Conservation (phyloP, 2,888 invertebrate genomes). For the Zaprionus bogoriensis region DNA sequence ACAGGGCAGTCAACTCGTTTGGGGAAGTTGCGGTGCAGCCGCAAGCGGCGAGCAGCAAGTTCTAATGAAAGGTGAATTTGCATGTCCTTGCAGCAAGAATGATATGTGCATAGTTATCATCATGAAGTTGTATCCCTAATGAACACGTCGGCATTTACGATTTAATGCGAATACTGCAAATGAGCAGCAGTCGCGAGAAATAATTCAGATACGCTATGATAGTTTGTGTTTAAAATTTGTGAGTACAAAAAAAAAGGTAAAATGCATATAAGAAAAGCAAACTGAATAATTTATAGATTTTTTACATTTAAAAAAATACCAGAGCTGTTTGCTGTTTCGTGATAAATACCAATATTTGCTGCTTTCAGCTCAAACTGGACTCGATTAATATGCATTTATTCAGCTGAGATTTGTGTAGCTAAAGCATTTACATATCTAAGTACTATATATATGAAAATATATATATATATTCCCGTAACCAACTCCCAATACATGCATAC, state of each 20-base stretch:
- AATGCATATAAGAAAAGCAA: background rate
- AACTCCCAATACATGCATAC: background rate
- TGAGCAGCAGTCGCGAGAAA: background rate
- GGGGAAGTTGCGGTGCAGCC: slow-evolving; percentile 39
- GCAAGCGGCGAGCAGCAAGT: slow-evolving; percentile 17
- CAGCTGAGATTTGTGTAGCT: slow-evolving; percentile 18
- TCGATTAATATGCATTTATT: background rate
- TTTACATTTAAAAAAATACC: too few relatives aligned
- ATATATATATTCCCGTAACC: too few relatives aligned
- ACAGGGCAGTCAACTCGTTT: slow-evolving; percentile 64
- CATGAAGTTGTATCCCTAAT: slow-evolving; percentile 28
- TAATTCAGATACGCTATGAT: background rate
- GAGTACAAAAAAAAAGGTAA: background rate
- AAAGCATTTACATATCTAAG: slow-evolving; percentile 24
- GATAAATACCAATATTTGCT: background rate
- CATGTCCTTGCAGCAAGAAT: slow-evolving; percentile 42
- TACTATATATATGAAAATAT: too few relatives aligned
- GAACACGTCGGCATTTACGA: background rate
- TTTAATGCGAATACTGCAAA: background rate
- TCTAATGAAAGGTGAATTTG: slow-evolving; percentile 42
- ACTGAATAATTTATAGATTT: too few relatives aligned
- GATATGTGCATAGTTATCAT: slow-evolving; percentile 38
- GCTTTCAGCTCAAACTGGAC: background rate
- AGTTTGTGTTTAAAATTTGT: background rate
- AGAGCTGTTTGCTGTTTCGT: background rate